A percentile compares a stretch with the other conserved stretches of the same genome.
phyloP scores from a whole-genome alignment of 2,888 invertebrate species.

The Callosobruchus maculatus region DNA sequence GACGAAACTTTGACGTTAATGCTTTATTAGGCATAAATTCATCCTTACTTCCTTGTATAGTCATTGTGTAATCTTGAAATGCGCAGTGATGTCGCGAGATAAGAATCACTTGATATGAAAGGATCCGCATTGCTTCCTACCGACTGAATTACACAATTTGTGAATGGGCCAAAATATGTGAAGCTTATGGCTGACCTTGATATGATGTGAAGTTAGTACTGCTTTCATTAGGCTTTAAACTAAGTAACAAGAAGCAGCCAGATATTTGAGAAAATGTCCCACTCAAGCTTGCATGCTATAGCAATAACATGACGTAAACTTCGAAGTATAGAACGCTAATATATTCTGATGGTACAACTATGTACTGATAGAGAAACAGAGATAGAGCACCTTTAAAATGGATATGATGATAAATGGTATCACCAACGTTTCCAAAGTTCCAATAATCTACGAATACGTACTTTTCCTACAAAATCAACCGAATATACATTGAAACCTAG shows the following conservation, averaged over 20 bases:
- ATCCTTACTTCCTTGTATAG: too few relatives aligned
- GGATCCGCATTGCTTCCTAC: too few relatives aligned
- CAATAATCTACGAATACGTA: not conserved
- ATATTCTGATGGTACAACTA: not conserved
- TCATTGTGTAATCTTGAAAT: too few relatives aligned
- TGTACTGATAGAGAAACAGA: not conserved
- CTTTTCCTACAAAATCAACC: not conserved
- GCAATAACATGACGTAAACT: not conserved
- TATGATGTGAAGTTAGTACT: too few relatives aligned
- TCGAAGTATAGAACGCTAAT: not conserved
- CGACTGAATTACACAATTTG: too few relatives aligned
- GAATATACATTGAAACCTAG: not conserved
- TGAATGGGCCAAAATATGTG: too few relatives aligned
- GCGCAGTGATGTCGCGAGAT: too few relatives aligned
- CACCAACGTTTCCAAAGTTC: not conserved
- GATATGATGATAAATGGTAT: slow-evolving; percentile 6
- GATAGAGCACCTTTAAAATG: slow-evolving; percentile 11
- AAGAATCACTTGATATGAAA: too few relatives aligned
- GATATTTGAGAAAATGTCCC: not conserved
- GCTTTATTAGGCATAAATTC: too few relatives aligned
- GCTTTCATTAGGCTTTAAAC: not conserved
- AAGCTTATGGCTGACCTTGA: too few relatives aligned
- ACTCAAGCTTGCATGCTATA: not conserved
- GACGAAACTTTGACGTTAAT: too few relatives aligned
- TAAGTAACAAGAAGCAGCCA: not conserved